Evolutionary conservation across 2,113 vertebrate genomes (phyloP).

Genomic region (Ammodytes marinus): DNA sequence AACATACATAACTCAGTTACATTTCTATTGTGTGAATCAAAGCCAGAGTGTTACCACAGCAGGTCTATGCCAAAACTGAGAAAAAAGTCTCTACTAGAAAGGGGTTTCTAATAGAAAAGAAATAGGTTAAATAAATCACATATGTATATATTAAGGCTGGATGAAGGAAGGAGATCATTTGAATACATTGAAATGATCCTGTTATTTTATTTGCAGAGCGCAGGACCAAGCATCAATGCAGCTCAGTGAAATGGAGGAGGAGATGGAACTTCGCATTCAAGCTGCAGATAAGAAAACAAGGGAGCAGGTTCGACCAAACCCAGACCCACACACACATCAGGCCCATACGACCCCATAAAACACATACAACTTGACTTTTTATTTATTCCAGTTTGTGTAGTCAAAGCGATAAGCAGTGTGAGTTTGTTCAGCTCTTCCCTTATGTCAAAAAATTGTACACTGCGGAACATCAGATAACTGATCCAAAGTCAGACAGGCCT

Average conservation of each 20-base stretch:
- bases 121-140: too few relatives aligned
- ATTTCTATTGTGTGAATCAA: too few relatives aligned
- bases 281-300: constrained; percentile 87
- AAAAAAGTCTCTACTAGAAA: too few relatives aligned
- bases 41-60: too few relatives aligned
- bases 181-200: constrained; percentile 1
- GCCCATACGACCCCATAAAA: background rate
- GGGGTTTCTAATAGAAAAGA: too few relatives aligned
- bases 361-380: background rate
- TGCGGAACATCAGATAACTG: constrained; percentile 45
- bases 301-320: constrained; percentile 85
- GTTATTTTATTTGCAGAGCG: constrained; percentile 84
- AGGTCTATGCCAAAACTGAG: too few relatives aligned
- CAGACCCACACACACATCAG: background rate
- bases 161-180: too few relatives aligned
- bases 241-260: constrained; percentile 95
- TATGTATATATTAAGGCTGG: too few relatives aligned
- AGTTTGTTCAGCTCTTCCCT: constrained; percentile 69
- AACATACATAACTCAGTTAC: too few relatives aligned
- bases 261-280: constrained; percentile 96
- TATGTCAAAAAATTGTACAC: constrained; percentile 66
- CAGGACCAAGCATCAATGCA: constrained; percentile 95
- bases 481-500: constrained; percentile 43
- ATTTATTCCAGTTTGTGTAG: constrained; percentile 41
- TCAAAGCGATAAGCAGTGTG: constrained; percentile 37